Conservation (phyloP, 2,888 invertebrate species). For the Leptodirus hochenwartii region DNA sequence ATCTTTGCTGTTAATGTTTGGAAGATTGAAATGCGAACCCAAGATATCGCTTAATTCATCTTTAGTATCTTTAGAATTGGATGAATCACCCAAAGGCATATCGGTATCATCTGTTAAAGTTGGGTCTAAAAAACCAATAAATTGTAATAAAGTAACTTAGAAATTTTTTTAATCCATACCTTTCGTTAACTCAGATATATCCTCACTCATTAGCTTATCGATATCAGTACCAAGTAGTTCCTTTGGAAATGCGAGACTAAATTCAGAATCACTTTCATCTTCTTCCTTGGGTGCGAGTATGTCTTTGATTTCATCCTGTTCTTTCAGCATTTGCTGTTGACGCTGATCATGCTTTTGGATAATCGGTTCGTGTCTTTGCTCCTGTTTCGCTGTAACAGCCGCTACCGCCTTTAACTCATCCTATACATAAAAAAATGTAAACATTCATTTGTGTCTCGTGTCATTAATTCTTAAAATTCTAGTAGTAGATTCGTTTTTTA, state of each 20-base stretch:
- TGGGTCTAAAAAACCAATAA: neutral
- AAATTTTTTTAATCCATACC: constrained; percentile 32
- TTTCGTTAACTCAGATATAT: constrained; percentile 34
- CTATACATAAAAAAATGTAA: constrained; percentile 20
- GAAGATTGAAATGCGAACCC: constrained; percentile 51
- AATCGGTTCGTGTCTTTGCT: no score
- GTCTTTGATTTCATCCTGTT: constrained; percentile 12
- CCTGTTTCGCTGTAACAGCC: constrained; percentile 46
- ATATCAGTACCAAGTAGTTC: constrained; percentile 49
- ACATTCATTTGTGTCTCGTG: no score
- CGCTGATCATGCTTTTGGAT: no score
- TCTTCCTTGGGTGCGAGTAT: constrained; percentile 20
- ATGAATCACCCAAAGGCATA: constrained; percentile 20
- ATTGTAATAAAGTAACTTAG: constrained; percentile 19
- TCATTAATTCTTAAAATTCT: neutral
- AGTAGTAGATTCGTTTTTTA: neutral
- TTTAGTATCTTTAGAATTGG: constrained; percentile 39
- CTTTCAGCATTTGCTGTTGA: no score
- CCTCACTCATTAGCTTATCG: constrained; percentile 47
- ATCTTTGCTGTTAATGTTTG: constrained; percentile 79
- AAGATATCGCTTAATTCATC: constrained; percentile 51
- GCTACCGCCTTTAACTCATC: constrained; percentile 56
- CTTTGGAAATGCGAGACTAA: constrained; percentile 42
- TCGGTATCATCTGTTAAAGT: constrained; percentile 20
- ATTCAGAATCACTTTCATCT: constrained; percentile 39